Conservation (phyloP, 2,113 vertebrate species). For the Anarrhichthys ocellatus region DNA sequence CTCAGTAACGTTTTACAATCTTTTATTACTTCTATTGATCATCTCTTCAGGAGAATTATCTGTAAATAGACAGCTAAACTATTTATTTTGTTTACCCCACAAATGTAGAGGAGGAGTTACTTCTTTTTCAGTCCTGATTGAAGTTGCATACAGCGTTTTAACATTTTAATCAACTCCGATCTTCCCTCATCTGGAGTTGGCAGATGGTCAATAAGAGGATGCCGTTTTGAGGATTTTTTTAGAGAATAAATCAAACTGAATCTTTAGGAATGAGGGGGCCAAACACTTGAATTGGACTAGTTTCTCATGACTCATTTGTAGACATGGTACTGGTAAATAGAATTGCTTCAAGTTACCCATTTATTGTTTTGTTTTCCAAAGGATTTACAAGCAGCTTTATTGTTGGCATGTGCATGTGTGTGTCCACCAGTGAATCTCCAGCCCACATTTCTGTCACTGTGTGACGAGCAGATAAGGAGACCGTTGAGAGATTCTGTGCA, state of each 20-base stretch:
- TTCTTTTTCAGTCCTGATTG: neutral
- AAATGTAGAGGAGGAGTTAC: neutral
- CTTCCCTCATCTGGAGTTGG: neutral
- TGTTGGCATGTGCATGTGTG: slow-evolving; percentile 11
- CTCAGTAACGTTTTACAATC: neutral
- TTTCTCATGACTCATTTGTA: neutral
- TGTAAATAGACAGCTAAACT: neutral
- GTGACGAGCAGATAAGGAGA: slow-evolving; percentile 69
- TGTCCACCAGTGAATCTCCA: slow-evolving; percentile 24
- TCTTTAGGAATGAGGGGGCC: neutral
- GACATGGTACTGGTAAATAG: neutral
- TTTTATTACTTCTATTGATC: neutral
- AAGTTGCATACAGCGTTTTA: neutral
- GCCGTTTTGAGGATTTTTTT: neutral
- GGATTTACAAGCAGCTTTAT: neutral
- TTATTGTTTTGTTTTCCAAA: slow-evolving; percentile 4
- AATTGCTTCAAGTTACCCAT: neutral
- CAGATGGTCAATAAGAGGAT: neutral
- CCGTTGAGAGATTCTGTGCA: slow-evolving; percentile 54
- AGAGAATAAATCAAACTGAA: neutral
- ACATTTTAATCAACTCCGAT: neutral
- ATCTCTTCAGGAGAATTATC: neutral
- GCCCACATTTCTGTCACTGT: slow-evolving; percentile 43
- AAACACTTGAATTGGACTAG: neutral
- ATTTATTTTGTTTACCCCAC: neutral